Evolutionary conservation across 1,140 invertebrate species (phyloP), one percentile per base, ranked within the genome.

Genomic region (Cyclina sinensis): DNA sequence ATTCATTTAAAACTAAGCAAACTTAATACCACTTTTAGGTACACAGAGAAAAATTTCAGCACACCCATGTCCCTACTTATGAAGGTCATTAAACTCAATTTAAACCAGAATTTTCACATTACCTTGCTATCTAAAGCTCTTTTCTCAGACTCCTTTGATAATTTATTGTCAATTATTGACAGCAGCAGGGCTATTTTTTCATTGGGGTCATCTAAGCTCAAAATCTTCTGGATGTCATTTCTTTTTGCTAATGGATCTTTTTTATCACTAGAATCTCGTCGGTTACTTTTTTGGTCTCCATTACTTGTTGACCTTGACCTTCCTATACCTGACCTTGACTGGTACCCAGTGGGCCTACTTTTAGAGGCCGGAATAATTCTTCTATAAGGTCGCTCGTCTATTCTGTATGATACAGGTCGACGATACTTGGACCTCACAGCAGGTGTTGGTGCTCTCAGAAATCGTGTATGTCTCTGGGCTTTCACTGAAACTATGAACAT

Each of bases 191-290:
- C 48, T 24, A 88, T 76, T 43, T 88, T 78, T 32, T 88, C 86
- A 24, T 88, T 54, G 0, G 86, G 86, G 35, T 88, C 86, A 76
- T 88, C 86, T 30, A 88, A 30, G 18, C 79, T 88, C 18, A 88
- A 48, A 11, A 88, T 88, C 57, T 88, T 88, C 86, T 88, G 86
- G 12, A 88, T 88, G 51, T 88, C 86, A 37, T 80, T 81, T 35
- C 65, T 76, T 16, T 88, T 78, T n/a, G 14, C 85, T 1, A 48
- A 1, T 7, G 14, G 9, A 16, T 78, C 73, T 35, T 21, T 39
- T 59, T 46, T 78, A 3, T 85, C 59, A 1, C 1, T 18, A 0
- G 37, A 81, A 2, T 62, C 48, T 16, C 48, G 18, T 81, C 35
- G 3, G 43, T 21, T 7, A 12, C 30, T 21, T 16, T 30, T 7